Conservation (phyloP, 2,888 invertebrate species). For the Agonopterix heracliana region DNA sequence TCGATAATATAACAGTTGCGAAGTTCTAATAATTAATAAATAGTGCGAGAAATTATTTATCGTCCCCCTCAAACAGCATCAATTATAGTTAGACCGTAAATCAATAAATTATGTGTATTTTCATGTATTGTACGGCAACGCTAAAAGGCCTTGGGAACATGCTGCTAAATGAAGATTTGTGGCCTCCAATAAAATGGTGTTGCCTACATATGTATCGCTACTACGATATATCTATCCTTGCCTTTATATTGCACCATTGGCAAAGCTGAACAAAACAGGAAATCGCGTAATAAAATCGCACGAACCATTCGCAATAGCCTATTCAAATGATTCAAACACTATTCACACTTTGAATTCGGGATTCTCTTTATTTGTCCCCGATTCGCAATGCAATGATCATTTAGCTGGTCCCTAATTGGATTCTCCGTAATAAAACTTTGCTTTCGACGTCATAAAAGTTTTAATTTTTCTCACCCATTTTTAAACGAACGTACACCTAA, state of each 20-base stretch:
- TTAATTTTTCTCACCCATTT: no score
- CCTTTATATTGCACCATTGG: slow-evolving; percentile 23
- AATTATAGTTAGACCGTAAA: no score
- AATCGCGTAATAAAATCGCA: slow-evolving; percentile 22
- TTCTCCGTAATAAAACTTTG: no score
- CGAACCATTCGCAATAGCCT: slow-evolving; percentile 15
- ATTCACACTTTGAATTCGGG: neutral
- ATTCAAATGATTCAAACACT: slow-evolving; percentile 18
- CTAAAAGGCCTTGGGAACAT: slow-evolving; percentile 30
- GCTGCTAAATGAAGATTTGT: slow-evolving; percentile 60
- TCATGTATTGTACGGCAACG: no score
- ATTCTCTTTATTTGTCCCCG: neutral
- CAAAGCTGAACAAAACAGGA: slow-evolving; percentile 22
- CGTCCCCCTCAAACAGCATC: no score
- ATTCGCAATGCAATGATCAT: neutral
- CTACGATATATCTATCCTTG: neutral
- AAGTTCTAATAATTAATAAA: no score
- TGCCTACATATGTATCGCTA: neutral
- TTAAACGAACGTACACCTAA: no score
- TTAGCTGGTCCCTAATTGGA: neutral
- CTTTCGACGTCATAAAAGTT: no score
- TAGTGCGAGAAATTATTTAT: no score
- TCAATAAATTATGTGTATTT: no score
- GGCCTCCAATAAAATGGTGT: slow-evolving; percentile 41
- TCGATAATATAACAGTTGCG: no score